These are phyloP conservation scores for Cephus sareptanus DNA, from an alignment of 2,888 invertebrate genomes.

Conservation along the genomic window DNA sequence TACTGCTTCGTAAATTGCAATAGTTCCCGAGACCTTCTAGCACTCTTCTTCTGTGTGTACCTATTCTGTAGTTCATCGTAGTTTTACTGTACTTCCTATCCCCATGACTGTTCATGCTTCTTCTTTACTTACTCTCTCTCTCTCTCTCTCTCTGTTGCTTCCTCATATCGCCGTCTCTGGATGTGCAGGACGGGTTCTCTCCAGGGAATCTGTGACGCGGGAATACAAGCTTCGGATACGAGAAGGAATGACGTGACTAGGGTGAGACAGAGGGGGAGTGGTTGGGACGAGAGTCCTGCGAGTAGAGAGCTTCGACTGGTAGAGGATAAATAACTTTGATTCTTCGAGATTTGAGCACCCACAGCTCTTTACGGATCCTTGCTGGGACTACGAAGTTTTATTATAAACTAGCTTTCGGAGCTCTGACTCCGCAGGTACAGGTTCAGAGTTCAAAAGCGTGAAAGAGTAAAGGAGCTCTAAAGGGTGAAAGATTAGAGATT, in stretches of 20 bases:
- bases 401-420: neutral
- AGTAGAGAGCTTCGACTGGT: neutral
- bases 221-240: neutral
- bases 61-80: neutral
- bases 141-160: neutral
- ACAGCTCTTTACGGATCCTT: neutral
- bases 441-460: neutral
- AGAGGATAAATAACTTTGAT: neutral
- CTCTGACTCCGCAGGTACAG: neutral
- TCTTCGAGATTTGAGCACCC: neutral
- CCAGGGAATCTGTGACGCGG: neutral
- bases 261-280: neutral
- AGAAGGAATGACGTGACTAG: neutral
- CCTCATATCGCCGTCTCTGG: neutral
- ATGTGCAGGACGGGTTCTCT: neutral
- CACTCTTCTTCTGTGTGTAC: neutral
- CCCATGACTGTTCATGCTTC: neutral
- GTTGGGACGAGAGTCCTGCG: neutral
- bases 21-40: conserved; percentile 19
- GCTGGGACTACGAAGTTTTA: neutral
- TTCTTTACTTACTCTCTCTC: neutral
- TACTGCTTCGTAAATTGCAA: conserved; percentile 57
- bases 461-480: neutral
- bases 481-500: neutral
- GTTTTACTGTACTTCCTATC: neutral